Conservation (phyloP, 2,797 vertebrate species). For the Otolemur crassicaudatus region DNA sequence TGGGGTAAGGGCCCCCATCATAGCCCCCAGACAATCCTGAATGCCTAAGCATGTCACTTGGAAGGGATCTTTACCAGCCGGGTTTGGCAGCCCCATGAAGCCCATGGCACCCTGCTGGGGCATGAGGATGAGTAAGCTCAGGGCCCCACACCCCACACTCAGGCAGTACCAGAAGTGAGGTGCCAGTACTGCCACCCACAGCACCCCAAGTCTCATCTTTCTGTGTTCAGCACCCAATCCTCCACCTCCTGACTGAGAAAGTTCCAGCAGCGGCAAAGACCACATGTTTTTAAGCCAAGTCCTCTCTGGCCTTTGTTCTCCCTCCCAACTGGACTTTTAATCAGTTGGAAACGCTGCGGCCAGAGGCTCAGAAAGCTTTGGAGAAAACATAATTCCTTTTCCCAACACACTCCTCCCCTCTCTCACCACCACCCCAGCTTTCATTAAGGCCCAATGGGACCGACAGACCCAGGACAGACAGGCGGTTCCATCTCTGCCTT, state of each 20-base stretch:
- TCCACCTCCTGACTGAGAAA: background rate
- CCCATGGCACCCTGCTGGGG: background rate
- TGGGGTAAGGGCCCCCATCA: accelerated
- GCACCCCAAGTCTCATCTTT: background rate
- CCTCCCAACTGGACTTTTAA: constrained; percentile 59
- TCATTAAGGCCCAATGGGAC: background rate
- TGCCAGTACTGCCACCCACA: background rate
- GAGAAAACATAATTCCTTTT: constrained; percentile 40
- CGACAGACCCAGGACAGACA: background rate
- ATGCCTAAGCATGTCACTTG: background rate
- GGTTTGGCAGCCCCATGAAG: background rate
- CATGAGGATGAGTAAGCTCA: background rate
- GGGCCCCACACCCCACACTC: accelerated
- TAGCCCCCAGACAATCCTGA: background rate
- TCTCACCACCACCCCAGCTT: background rate
- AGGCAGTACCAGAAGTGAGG: background rate
- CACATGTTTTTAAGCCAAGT: constrained; percentile 61
- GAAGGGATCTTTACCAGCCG: background rate
- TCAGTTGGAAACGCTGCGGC: constrained; percentile 56
- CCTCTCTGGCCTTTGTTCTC: constrained; percentile 76
- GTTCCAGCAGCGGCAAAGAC: background rate
- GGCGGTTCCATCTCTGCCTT: background rate
- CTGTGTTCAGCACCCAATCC: accelerated
- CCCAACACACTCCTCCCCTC: background rate
- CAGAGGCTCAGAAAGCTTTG: constrained; percentile 51